Evolutionary conservation across 2,888 invertebrate genomes (phyloP), one percentile per base, ranked within the genome.

Genomic region (Cerceris rybyensis): DNA sequence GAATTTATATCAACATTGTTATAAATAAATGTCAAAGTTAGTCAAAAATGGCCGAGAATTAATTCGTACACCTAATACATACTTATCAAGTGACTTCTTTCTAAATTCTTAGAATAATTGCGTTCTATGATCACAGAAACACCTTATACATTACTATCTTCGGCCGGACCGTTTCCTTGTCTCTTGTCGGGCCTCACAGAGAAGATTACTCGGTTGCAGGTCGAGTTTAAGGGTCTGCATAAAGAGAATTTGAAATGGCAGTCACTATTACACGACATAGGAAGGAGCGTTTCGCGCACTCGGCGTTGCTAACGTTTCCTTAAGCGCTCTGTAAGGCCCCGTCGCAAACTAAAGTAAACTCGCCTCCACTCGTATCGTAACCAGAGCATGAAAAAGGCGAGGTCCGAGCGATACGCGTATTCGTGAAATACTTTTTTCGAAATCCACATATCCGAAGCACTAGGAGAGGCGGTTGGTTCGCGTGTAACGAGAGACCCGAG

Each of bases 321-420:
- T 54, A 73, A 83, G 66, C 68, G 75, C 75, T 61, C 52, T 72
- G 70, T 75, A 75, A 46, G 73, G 69, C 74, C 63, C 60, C 60
- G 61, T 55, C 61, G 74, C 76, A 75, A 79, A 73, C 75, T 63
- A 73, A 73, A 73, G 81, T 76, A 80, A 84, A 85, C 85, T 83
- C 83, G 77, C 82, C 83, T 73, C 70, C 85, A 73, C 79, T 82
- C 75, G 78, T 72, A 71, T 68, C 78, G 86, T 85, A 89, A 89
- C 80, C 88, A 84, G 89, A 88, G 89, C 89, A 86, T 89, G 89
- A 88, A 89, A 88, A 88, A 87, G 81, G 76, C 87, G 82, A 85
- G 82, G 82, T 86, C 80, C 81, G 69, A 72, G 81, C 80, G 77
- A 82, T 83, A 83, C 81, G 80, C 83, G 80, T 76, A 81, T 14